Conservation (phyloP, 2,113 vertebrate species). For the Xyrauchen texanus region DNA sequence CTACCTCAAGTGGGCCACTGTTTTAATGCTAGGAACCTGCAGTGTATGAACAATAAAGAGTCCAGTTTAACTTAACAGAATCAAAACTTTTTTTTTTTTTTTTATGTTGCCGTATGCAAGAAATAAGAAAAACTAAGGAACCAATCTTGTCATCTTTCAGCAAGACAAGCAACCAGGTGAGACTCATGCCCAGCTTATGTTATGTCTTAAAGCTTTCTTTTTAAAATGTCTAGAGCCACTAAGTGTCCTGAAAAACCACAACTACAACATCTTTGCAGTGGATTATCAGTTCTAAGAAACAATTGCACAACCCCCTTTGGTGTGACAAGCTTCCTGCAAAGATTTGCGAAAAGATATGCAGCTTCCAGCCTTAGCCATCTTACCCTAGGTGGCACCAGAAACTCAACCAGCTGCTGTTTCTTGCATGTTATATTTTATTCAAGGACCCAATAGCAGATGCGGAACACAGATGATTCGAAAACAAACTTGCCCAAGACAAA, state of each 20-base stretch:
- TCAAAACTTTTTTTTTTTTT: background rate
- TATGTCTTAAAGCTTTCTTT: too few species aligned
- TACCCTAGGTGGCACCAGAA: background rate
- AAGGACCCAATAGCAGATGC: too few species aligned
- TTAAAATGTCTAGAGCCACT: too few species aligned
- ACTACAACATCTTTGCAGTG: background rate
- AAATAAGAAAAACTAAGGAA: background rate
- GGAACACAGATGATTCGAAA: too few species aligned
- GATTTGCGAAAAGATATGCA: too few species aligned
- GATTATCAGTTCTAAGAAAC: conserved; percentile 21
- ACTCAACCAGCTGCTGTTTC: too few species aligned
- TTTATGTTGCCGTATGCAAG: background rate
- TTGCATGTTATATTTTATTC: too few species aligned
- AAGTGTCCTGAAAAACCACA: conserved; percentile 7
- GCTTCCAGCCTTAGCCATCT: too few species aligned
- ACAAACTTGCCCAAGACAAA: too few species aligned
- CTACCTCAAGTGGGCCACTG: conserved; percentile 15
- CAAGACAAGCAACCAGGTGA: too few species aligned
- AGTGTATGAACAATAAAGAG: background rate
- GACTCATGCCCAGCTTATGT: too few species aligned
- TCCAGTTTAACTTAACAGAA: conserved; percentile 27
- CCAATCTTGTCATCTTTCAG: background rate
- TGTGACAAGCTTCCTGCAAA: background rate
- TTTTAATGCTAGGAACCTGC: conserved; percentile 7
- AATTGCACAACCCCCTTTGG: background rate